phyloP scores from a whole-genome alignment of 2,888 invertebrate genomes.

The Chesias legatella region DNA sequence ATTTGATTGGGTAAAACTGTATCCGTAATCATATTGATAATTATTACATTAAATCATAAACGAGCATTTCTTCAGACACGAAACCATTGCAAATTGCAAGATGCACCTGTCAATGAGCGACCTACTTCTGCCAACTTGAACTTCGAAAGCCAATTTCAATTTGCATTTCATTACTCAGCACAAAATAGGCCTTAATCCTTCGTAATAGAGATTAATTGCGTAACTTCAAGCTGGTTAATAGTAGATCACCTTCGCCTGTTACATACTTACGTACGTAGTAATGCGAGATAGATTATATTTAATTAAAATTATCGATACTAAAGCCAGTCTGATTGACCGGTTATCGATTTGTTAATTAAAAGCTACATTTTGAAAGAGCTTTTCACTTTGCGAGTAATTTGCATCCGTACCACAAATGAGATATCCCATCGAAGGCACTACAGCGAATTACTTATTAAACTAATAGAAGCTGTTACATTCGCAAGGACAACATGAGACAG shows the following conservation, averaged over 20 bases:
- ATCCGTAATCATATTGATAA: too few species aligned
- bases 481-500: too few species aligned
- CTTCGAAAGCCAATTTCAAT: conserved; percentile 19
- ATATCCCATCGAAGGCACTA: too few species aligned
- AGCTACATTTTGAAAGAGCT: not conserved
- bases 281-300: conserved; percentile 16
- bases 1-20: too few species aligned
- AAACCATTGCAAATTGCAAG: conserved; percentile 22
- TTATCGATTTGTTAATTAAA: conserved; percentile 6
- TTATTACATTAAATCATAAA: too few species aligned
- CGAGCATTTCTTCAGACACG: not conserved
- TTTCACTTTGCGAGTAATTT: too few species aligned
- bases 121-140: conserved; percentile 25
- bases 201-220: conserved; percentile 11
- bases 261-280: conserved; percentile 19
- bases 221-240: conserved; percentile 10
- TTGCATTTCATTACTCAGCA: conserved; percentile 13
- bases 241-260: conserved; percentile 27
- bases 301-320: conserved; percentile 8
- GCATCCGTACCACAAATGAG: too few species aligned
- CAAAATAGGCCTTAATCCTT: conserved; percentile 24
- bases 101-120: conserved; percentile 40
- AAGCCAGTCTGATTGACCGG: not conserved
- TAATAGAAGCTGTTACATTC: too few species aligned
- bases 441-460: too few species aligned